Percentiles rank a stretch among this genome's conserved stretches.
Conservation (phyloP, 2,888 invertebrate genomes). For the Acanthopleura granulata region DNA sequence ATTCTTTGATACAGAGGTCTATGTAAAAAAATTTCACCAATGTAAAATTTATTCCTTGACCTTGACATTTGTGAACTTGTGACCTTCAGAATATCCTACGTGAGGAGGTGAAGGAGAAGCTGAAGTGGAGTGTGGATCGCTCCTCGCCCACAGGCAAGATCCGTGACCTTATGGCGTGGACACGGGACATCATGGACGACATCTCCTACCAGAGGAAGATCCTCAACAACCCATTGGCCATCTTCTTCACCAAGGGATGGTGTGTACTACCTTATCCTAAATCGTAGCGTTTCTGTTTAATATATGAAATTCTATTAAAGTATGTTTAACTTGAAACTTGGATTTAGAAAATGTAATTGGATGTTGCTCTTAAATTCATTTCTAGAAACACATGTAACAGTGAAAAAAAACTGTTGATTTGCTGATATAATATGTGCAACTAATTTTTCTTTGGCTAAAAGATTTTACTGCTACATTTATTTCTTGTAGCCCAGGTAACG, state of each 20-base stretch:
- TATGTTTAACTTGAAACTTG: too few species aligned
- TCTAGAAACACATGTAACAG: too few species aligned
- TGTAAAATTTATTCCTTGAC: neutral
- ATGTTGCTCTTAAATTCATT: too few species aligned
- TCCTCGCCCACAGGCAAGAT: slow-evolving; percentile 69
- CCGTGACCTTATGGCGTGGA: slow-evolving; percentile 69
- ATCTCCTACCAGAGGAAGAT: slow-evolving; percentile 67
- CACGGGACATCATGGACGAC: slow-evolving; percentile 68
- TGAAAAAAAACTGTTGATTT: too few species aligned
- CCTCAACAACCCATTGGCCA: slow-evolving; percentile 64
- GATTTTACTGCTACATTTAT: too few species aligned
- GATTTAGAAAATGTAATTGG: too few species aligned
- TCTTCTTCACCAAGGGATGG: slow-evolving; percentile 68
- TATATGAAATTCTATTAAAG: too few species aligned
- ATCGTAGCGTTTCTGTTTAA: too few species aligned
- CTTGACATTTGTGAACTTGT: neutral
- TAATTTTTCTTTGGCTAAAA: too few species aligned
- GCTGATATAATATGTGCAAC: too few species aligned
- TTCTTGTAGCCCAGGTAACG: too few species aligned
- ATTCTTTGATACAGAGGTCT: neutral
- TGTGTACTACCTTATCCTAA: slow-evolving; percentile 30
- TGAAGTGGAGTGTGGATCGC: slow-evolving; percentile 69
- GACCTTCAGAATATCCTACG: slow-evolving; percentile 61
- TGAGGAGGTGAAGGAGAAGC: slow-evolving; percentile 68
- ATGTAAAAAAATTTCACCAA: neutral